These are phyloP conservation scores for Chrysomela aeneicollis DNA, from an alignment of 2,888 invertebrate species.

Conservation along the genomic window DNA sequence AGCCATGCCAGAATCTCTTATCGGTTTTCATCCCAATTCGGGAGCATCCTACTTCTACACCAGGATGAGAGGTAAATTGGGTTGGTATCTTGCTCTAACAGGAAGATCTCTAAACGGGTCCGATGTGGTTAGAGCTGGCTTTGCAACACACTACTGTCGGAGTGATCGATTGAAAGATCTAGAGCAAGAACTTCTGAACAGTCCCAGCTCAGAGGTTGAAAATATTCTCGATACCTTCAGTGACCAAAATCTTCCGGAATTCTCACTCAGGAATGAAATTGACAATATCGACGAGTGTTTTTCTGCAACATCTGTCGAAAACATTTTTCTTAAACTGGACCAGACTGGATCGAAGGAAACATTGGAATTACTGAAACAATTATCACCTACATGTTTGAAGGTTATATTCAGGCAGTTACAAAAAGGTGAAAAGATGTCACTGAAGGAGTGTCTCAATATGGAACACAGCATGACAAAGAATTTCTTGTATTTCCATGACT, in stretches of 20 bases:
- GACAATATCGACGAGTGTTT: slow-evolving; percentile 84
- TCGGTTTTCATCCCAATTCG: slow-evolving; percentile 96
- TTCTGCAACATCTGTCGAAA: slow-evolving; percentile 76
- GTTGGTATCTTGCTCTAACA: slow-evolving; percentile 89
- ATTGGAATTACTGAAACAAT: slow-evolving; percentile 73
- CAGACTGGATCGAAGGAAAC: slow-evolving; percentile 79
- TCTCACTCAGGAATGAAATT: slow-evolving; percentile 72
- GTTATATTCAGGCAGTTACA: slow-evolving; percentile 81
- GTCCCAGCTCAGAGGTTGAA: slow-evolving; percentile 64
- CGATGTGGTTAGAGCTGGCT: slow-evolving; percentile 86
- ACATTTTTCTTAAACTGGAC: slow-evolving; percentile 77
- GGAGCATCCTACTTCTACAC: slow-evolving; percentile 93
- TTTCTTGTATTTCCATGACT: slow-evolving; percentile 75
- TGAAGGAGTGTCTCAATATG: slow-evolving; percentile 87
- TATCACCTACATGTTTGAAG: slow-evolving; percentile 94
- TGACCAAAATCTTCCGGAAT: slow-evolving; percentile 65
- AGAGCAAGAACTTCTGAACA: slow-evolving; percentile 69
- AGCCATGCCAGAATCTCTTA: slow-evolving; percentile 98
- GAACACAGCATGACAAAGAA: slow-evolving; percentile 83
- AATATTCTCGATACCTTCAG: slow-evolving; percentile 69
- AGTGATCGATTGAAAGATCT: slow-evolving; percentile 71
- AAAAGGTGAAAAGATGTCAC: slow-evolving; percentile 74
- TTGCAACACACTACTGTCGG: slow-evolving; percentile 90
- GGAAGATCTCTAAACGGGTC: slow-evolving; percentile 71
- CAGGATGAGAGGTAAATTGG: slow-evolving; percentile 83